A percentile compares a stretch with the other conserved stretches of the same genome.
These are phyloP conservation scores for Arctocebus calabarensis DNA, from an alignment of 2,797 vertebrate species.

Conservation along the genomic window DNA sequence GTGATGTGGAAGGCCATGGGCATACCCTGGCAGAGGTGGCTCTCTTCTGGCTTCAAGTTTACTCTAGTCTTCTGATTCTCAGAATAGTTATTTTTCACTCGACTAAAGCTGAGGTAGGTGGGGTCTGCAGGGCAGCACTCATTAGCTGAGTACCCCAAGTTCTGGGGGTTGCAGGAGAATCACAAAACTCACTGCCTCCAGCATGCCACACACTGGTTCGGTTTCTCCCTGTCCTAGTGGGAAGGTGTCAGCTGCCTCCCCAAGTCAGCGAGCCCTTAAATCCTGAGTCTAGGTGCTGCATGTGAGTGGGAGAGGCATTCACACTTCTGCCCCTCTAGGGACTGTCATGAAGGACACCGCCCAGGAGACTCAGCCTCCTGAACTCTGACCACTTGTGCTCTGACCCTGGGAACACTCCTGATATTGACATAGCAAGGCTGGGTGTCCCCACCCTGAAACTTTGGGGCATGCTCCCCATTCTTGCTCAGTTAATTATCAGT, in stretches of 20 bases:
- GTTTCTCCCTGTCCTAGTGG: not conserved
- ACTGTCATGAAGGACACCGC: too few relatives aligned
- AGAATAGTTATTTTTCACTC: not conserved
- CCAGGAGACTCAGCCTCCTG: rapidly evolving
- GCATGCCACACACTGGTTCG: not conserved
- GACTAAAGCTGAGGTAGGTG: not conserved
- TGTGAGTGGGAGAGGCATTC: not conserved
- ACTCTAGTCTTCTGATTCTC: not conserved
- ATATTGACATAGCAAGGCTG: not conserved
- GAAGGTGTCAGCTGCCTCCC: not conserved
- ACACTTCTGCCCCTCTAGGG: not conserved
- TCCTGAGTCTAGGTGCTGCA: not conserved
- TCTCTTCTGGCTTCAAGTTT: not conserved
- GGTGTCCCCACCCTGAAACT: not conserved
- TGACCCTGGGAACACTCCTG: not conserved
- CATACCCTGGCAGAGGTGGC: not conserved
- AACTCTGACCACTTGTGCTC: not conserved
- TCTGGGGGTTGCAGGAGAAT: not conserved
- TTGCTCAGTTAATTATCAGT: not conserved
- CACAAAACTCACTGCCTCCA: not conserved
- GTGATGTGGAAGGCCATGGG: rapidly evolving
- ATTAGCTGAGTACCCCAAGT: not conserved
- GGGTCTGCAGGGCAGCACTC: not conserved
- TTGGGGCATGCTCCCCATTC: not conserved
- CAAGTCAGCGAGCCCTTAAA: not conserved